Evolutionary conservation across 2,113 vertebrate genomes (phyloP).

Genomic region (Pteronura brasiliensis): DNA sequence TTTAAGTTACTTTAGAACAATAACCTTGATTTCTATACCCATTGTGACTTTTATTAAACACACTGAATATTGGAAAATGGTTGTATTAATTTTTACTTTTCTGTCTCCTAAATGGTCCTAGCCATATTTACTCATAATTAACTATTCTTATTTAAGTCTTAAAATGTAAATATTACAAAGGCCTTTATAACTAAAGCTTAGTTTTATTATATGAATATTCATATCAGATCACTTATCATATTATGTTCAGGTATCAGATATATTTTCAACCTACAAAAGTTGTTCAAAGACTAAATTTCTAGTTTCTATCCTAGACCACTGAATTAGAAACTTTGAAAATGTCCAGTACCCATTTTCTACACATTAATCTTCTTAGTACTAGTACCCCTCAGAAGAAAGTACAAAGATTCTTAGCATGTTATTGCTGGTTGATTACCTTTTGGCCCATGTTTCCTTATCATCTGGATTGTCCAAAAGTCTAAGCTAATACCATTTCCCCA

Average conservation of each 20-base stretch:
- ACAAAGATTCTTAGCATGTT: neutral
- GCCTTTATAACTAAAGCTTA: neutral
- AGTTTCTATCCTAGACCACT: neutral
- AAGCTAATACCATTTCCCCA: rapidly evolving
- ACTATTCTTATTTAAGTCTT: neutral
- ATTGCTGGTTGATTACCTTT: neutral
- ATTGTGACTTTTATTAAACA: neutral
- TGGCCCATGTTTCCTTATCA: neutral
- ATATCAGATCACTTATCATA: neutral
- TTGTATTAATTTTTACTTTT: neutral
- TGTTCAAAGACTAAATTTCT: neutral
- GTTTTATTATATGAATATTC: neutral
- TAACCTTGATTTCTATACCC: neutral
- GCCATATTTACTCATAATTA: neutral
- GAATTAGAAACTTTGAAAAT: neutral
- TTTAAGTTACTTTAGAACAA: neutral
- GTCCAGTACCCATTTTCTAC: neutral
- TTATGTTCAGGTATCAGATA: neutral
- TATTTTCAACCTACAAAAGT: neutral
- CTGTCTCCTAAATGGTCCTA: neutral
- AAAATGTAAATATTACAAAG: neutral
- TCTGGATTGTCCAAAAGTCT: too few relatives aligned
- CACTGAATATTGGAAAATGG: neutral
- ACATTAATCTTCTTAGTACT: neutral
- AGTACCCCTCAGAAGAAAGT: neutral